Evolutionary conservation across 2,797 vertebrate genomes (phyloP).

Genomic region (Arctocebus calabarensis): DNA sequence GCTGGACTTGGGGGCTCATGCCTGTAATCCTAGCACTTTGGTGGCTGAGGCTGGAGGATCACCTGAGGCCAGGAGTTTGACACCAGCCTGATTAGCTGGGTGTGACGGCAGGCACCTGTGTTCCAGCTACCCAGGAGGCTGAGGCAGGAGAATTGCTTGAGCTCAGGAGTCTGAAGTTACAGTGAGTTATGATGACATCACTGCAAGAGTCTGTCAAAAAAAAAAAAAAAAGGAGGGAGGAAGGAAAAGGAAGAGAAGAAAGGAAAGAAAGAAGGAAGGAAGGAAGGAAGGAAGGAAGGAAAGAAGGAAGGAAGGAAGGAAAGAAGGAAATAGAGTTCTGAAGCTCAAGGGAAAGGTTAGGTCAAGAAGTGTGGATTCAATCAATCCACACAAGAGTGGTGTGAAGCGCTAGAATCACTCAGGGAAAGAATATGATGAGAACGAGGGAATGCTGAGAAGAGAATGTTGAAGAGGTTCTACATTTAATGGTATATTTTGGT

Average conservation of each 20-base stretch:
- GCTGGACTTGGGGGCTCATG: no score
- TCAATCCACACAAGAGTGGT: background rate
- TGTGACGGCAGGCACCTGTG: no score
- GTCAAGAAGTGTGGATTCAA: background rate
- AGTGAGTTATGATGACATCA: no score
- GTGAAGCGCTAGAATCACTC: no score
- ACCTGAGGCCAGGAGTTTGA: background rate
- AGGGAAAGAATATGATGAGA: background rate
- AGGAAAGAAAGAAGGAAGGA: no score
- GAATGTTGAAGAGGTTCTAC: background rate
- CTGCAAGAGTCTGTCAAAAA: no score
- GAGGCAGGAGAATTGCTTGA: no score
- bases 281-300: no score
- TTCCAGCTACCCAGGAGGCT: no score
- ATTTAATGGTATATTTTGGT: background rate
- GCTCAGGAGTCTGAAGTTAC: no score
- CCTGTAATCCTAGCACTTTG: background rate
- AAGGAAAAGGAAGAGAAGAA: no score
- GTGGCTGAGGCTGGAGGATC: background rate
- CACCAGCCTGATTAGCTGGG: background rate
- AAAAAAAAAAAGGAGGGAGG: rapidly evolving
- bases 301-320: no score
- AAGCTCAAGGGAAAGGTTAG: background rate
- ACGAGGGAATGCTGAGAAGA: background rate
- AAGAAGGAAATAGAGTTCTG: background rate